Evolutionary conservation across 1,140 invertebrate species (phyloP), one percentile per base, ranked within the genome.

Genomic region (Lethrus apterus): DNA sequence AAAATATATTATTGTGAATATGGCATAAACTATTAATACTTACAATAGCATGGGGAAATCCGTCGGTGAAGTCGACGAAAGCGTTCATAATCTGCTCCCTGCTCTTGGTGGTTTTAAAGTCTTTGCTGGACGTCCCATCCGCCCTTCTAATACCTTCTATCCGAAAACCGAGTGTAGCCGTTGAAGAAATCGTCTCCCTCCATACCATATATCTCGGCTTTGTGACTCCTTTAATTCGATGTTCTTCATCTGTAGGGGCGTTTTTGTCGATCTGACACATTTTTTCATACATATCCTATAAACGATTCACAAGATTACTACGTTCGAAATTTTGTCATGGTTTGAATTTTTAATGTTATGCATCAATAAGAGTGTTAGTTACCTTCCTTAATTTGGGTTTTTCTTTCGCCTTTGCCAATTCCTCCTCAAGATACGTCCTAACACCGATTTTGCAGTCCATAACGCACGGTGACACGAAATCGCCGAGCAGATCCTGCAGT

Each of bases 401-500:
- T 66, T 93, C 88, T 68, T 92, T 89, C 2, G 92, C 91, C 71
- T 94, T 95, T 1, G 86, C 84, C 13, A 96, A 69, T 68, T 98
- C 93, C 53, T 94, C 90, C 70, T 96, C 93, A 36, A 96, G 71
- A 67, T 96, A 98, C 0, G 93, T 96, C 51, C 93, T 74, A 1
- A 93, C 86, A 18, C 93, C 93, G 53, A 98, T 84, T 70, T 98
- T 98, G 67, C 93, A 93, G 67, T 98, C 93, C 92, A 97, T 96
- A 0, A 97, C 90, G 60, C 87, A 94, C 0, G 93, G 91, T 36
- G 86, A 80, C 48, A 84, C 78, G 67, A 95, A 97, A 54, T 89
- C 86, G 38, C 86, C 86, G 13, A 98, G 70, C 30, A 97, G 72
- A 71, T 98, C 93, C 77, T 97, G 86, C 23, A 96, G 70, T 69